Evolutionary conservation across 2,113 vertebrate species (phyloP), one percentile per base, ranked within the genome.

Genomic region (Oreochromis niloticus): DNA sequence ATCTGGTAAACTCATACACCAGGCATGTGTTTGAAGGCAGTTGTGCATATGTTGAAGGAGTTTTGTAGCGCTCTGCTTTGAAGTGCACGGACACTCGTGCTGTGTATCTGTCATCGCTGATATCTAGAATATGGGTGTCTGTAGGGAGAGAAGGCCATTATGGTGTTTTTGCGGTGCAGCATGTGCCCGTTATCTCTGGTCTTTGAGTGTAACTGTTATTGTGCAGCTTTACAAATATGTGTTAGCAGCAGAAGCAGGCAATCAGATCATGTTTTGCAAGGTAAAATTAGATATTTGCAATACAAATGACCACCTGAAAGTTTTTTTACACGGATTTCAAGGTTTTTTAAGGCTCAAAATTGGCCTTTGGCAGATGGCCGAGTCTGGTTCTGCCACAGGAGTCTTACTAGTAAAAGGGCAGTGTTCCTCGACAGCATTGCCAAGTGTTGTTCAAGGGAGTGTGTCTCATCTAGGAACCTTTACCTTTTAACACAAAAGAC

Each of bases 21-120:
- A 24, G 32, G 84, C 85, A 89, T 80, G 73, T 84, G 92, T 88
- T 39, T 34, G 54, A 82, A 80, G 81, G 57, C 85, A 84, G 75
- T 24, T 57, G 75, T 82, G 78, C 86, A 82, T 87, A 80, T 85
- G 87, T 79, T 82, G 86, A 54, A 82, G 68, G 54, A 85, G 83
- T 90, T 59, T 85, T 12, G 19, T 11, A 10, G 41, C 5, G 12
- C 59, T 3, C 6, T 46, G 57, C 84, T 87, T 48, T 68, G 27
- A 82, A 48, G 32, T 6, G 66, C 27, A 34, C 0, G 1, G 16
- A 78, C 71, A 50, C 71, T 78, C 14, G 16, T 11, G 71, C 71
- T 32, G 71, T 32, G 71, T 2, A 5, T 50, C 71, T 78, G 71
- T 78, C 71, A 78, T 78, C 71, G 16, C 71, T 19, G 46, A 78